Evolutionary conservation across 1,140 invertebrate genomes (phyloP), one percentile per base, ranked within the genome.

Genomic region (Pseudachorutes palmiensis): DNA sequence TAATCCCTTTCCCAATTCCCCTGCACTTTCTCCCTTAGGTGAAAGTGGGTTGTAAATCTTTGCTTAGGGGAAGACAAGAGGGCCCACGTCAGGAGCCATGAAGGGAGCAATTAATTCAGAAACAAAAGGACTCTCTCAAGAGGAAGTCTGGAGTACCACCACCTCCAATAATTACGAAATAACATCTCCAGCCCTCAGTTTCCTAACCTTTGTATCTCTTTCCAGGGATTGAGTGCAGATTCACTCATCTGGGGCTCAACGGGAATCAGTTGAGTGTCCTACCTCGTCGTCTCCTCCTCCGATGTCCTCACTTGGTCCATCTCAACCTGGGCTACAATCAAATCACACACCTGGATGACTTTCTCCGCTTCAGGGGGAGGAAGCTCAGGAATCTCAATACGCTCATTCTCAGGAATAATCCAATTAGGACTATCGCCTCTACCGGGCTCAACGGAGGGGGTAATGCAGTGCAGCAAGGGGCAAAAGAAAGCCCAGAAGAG

Each of bases 401-500:
- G 62, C 81, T 95, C 16, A 82, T 92, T 58, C 79, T 95, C 58
- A 83, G 89, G 41, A 93, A 92, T 78, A 95, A 95, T 76, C 83
- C 87, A 71, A 85, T 95, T 55, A 85, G 86, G 2, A 84, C 85
- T 75, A 80, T 95, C 48, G 85, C 67, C 85, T 74, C 80, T 84
- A 49, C 94, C 77, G 81, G 82, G 19, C 36, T 14, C 29, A 29
- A 22, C 24, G 58, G 26, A 5, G 26, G 58, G 24, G 58, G 9
- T 9, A 60, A 60, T 28, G 9, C 3, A 31, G 14, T 22, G 3
- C 24, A 5, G 22, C 58, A 60, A 29, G 51, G 24, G 26, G n/a
- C n/a, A n/a, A 29, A 26, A 28, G 9, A 30, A 12, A 59, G 12
- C 22, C 30, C 16, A 3, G 61, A 29, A 41, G 28, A 51, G 24